Evolutionary conservation across 92 coral and sea anemone genomes (phyloP).

Genomic region (Zoanthus sociatus): DNA sequence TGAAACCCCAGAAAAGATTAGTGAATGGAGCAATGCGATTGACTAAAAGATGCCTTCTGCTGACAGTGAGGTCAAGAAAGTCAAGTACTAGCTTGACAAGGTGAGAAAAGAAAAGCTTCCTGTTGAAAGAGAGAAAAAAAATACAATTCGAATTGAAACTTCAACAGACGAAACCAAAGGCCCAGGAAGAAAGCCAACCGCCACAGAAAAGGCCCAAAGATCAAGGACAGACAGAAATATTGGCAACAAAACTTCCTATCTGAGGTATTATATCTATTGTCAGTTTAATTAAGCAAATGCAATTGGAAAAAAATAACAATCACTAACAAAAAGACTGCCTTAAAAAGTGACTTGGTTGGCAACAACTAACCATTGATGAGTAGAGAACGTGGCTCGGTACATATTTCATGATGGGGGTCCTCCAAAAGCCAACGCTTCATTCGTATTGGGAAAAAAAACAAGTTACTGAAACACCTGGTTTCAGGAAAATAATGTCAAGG

Average conservation of each 20-base stretch:
- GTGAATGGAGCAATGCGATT: not conserved
- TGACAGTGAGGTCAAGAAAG: conserved; percentile 30
- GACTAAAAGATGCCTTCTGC: not conserved
- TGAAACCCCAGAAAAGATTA: not conserved
- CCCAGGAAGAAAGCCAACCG: not conserved
- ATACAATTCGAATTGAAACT: not conserved
- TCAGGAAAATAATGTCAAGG: conserved; percentile 41
- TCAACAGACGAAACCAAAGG: not conserved
- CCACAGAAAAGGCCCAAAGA: not conserved
- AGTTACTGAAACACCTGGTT: not conserved
- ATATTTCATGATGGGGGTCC: conserved; percentile 56
- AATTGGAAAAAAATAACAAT: no score
- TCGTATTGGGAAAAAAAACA: conserved; percentile 49
- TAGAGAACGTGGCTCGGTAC: conserved; percentile 58
- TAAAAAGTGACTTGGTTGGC: conserved; percentile 30
- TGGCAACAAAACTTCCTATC: conserved; percentile 36
- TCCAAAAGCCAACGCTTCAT: conserved; percentile 54
- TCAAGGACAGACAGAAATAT: not conserved
- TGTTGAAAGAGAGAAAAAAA: not conserved
- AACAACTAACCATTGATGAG: conserved; percentile 50
- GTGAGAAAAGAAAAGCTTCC: conserved; percentile 9
- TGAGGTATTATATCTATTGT: no score
- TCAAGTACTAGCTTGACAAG: conserved; percentile 31
- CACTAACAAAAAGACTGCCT: conserved; percentile 28
- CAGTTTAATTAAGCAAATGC: no score